A percentile compares a stretch with the other conserved stretches of the same genome.
Conservation (phyloP, 2,888 invertebrate genomes). For the Andrena chrysosceles region DNA sequence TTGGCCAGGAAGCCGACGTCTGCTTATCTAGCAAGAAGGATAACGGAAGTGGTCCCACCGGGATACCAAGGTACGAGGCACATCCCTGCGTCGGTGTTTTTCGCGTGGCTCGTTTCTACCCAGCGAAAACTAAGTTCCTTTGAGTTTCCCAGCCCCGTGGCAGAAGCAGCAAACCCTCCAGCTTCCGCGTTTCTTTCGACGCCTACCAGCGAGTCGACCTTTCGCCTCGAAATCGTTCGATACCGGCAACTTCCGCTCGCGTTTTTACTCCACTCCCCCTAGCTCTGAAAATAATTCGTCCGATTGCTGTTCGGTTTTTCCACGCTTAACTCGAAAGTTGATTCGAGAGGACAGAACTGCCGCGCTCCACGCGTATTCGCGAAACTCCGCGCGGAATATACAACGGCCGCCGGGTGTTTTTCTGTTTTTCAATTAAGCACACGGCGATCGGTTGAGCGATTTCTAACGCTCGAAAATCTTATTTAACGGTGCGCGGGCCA, state of each 20-base stretch:
- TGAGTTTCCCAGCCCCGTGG: slow-evolving; percentile 50
- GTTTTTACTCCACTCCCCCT: neutral
- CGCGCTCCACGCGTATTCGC: neutral
- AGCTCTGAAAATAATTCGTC: slow-evolving; percentile 22
- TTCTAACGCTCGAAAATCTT: neutral
- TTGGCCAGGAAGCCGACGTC: slow-evolving; percentile 65
- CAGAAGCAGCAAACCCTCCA: slow-evolving; percentile 39
- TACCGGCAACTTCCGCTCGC: neutral
- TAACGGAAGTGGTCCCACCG: slow-evolving; percentile 72
- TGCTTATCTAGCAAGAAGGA: slow-evolving; percentile 75
- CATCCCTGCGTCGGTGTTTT: slow-evolving; percentile 58
- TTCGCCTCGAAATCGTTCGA: neutral
- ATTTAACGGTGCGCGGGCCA: neutral
- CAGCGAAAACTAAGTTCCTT: slow-evolving; percentile 58
- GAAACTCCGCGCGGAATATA: neutral
- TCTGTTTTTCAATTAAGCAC: neutral
- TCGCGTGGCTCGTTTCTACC: slow-evolving; percentile 53
- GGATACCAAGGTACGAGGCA: slow-evolving; percentile 42
- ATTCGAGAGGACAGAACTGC: neutral
- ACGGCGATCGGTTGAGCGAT: neutral
- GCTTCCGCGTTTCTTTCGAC: slow-evolving; percentile 50
- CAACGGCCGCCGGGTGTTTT: neutral
- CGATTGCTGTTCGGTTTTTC: slow-evolving; percentile 2
- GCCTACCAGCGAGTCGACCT: neutral
- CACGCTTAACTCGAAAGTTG: neutral